These are phyloP conservation scores for Chloroceryle amazona DNA, from an alignment of 2,797 vertebrate genomes.

Conservation along the genomic window DNA sequence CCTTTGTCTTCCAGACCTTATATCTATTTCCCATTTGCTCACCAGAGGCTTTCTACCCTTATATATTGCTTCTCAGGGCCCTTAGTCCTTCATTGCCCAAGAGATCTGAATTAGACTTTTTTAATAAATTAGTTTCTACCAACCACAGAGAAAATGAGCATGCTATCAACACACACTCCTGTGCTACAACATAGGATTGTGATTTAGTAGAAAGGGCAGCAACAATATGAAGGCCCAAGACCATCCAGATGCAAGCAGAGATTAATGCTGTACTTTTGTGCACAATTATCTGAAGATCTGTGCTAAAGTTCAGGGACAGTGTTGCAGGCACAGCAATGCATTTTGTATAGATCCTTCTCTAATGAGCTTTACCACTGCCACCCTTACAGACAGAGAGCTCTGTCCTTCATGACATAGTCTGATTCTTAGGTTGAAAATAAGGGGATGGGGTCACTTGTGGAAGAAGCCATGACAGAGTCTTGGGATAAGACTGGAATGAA, in stretches of 20 bases:
- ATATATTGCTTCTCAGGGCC: neutral
- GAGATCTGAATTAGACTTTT: neutral
- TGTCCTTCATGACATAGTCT: neutral
- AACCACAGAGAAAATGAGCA: neutral
- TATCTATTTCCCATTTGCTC: neutral
- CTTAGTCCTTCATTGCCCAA: neutral
- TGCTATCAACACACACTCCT: accelerated
- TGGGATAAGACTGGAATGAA: neutral
- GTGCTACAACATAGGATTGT: neutral
- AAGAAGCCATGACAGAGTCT: neutral
- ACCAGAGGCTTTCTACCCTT: neutral
- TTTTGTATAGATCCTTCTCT: neutral
- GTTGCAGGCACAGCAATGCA: neutral
- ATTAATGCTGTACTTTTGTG: neutral
- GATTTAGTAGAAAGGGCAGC: neutral
- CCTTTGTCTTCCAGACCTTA: neutral
- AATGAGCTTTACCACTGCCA: neutral
- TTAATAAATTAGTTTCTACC: neutral
- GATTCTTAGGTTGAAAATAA: neutral
- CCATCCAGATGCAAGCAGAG: neutral
- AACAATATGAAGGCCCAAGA: neutral
- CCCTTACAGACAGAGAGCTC: neutral
- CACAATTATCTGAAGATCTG: neutral
- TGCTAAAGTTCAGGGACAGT: neutral
- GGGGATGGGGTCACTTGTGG: neutral